These are phyloP conservation scores for Ctenosaura bakeri DNA, from an alignment of 2,797 vertebrate genomes.

Conservation along the genomic window DNA sequence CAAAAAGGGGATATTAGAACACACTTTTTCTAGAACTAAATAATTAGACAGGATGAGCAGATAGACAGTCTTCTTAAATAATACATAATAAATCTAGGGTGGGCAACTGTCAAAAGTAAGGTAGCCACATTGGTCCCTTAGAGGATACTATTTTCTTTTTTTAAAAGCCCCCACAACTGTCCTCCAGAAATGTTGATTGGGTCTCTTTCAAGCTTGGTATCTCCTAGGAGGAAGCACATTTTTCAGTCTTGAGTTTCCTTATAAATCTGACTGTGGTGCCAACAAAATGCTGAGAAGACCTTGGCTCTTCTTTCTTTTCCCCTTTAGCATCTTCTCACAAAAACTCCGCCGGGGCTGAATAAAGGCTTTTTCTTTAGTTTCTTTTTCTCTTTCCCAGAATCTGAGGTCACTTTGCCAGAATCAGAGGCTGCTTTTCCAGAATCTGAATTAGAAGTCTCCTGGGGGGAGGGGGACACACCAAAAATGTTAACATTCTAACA, in stretches of 20 bases:
- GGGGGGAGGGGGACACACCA: neutral
- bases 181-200: too few relatives aligned
- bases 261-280: neutral
- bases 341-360: slow-evolving; percentile 67
- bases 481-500: neutral
- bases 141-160: too few relatives aligned
- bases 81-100: too few relatives aligned
- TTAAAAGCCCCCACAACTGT: too few relatives aligned
- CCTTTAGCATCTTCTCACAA: slow-evolving; percentile 71
- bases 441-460: neutral
- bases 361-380: slow-evolving; percentile 70
- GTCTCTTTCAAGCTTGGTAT: neutral
- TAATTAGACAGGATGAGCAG: too few relatives aligned
- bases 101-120: too few relatives aligned
- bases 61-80: too few relatives aligned
- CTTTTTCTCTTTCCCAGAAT: slow-evolving; percentile 71
- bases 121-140: too few relatives aligned
- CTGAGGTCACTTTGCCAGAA: slow-evolving; percentile 41
- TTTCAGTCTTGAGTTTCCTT: too few relatives aligned
- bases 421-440: neutral
- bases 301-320: too few relatives aligned
- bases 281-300: neutral
- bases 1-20: too few relatives aligned
- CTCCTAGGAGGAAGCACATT: neutral
- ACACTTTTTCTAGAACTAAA: too few relatives aligned